These are phyloP conservation scores for Copsychus sechellarum DNA, from an alignment of 2,113 vertebrate species.

Conservation along the genomic window DNA sequence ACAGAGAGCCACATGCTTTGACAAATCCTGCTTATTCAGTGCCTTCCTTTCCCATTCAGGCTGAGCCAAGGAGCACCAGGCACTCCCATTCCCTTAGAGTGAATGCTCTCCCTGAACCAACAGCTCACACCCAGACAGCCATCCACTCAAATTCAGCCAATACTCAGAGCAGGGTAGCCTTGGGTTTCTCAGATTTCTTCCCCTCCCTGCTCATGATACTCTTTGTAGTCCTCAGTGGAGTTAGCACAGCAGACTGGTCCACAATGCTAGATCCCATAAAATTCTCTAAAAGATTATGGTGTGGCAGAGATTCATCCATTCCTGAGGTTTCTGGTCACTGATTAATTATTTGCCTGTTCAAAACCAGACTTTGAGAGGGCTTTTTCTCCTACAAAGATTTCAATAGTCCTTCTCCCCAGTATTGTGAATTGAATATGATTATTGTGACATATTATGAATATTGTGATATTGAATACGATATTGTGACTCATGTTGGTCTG, in stretches of 20 bases:
- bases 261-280: background rate
- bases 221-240: background rate
- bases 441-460: no score
- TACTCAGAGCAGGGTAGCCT: background rate
- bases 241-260: background rate
- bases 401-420: background rate
- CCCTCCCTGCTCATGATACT: background rate
- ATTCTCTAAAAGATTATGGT: background rate
- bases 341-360: background rate
- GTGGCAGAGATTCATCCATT: background rate
- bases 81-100: background rate
- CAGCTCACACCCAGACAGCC: background rate
- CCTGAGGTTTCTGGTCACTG: background rate
- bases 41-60: background rate
- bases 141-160: background rate
- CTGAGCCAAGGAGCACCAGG: conserved; percentile 9
- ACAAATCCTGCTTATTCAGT: conserved; percentile 27
- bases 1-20: background rate
- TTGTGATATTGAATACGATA: background rate
- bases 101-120: background rate
- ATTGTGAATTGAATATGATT: background rate
- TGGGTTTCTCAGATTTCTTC: background rate
- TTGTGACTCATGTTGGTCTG: background rate
- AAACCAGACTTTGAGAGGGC: background rate
- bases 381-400: background rate